Evolutionary conservation across 37 sponge, comb jelly and placozoan species (phyloP).

Genomic region (Beroe forskalii): DNA sequence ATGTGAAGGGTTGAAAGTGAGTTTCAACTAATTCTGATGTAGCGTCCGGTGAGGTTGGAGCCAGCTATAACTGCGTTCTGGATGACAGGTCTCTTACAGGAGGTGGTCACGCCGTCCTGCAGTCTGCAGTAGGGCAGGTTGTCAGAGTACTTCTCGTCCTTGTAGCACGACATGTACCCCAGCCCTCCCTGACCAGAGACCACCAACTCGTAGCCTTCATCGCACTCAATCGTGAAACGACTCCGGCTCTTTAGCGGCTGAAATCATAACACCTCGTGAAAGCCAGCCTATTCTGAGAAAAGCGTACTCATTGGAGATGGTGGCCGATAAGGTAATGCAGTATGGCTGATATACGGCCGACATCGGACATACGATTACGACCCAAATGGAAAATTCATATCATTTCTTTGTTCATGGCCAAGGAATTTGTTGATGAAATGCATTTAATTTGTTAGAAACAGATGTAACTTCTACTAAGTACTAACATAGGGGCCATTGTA

Average conservation of each 20-base stretch:
- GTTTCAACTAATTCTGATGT: background rate
- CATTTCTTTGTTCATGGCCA: too few species aligned
- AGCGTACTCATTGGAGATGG: too few species aligned
- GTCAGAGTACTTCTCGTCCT: conserved; percentile 19
- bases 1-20: too few species aligned
- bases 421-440: too few species aligned
- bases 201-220: conserved; percentile 56
- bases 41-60: background rate
- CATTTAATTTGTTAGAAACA: too few species aligned
- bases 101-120: background rate
- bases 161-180: background rate
- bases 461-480: too few species aligned
- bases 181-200: background rate
- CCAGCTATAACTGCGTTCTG: conserved; percentile 13
- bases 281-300: too few species aligned
- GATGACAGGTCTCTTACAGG: background rate
- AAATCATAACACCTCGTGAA: too few species aligned
- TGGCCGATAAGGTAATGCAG: too few species aligned
- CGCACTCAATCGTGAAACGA: conserved; percentile 12
- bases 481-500: background rate
- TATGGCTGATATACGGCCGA: too few species aligned
- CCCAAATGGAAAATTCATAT: too few species aligned
- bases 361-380: too few species aligned
- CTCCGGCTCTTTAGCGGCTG: conserved; percentile 22
- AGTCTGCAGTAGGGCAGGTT: background rate